These are phyloP conservation scores for Ophiodon elongatus DNA, from an alignment of 2,113 vertebrate genomes.

Conservation along the genomic window DNA sequence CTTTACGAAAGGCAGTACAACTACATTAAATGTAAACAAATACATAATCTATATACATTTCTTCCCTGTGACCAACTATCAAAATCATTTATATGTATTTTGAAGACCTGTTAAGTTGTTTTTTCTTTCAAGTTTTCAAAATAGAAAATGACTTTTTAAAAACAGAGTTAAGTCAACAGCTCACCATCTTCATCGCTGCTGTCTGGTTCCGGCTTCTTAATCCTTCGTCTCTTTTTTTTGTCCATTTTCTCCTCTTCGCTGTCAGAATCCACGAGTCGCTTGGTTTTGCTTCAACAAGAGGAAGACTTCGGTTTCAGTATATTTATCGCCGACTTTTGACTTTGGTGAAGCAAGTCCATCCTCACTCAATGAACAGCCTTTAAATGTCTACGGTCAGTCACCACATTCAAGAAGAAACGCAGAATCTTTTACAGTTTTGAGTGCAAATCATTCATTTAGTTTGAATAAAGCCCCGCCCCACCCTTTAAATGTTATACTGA, in stretches of 20 bases:
- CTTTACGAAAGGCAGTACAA: not conserved
- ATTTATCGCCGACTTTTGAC: not conserved
- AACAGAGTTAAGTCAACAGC: not conserved
- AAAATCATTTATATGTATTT: too few relatives aligned
- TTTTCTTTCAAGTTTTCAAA: not conserved
- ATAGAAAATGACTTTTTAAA: too few relatives aligned
- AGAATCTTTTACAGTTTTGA: not conserved
- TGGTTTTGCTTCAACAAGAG: slow-evolving; percentile 81
- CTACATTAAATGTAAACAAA: not conserved
- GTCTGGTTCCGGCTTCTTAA: slow-evolving; percentile 89
- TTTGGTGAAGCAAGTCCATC: not conserved
- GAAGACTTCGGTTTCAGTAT: not conserved
- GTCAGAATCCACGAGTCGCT: slow-evolving; percentile 83
- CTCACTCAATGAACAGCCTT: not conserved
- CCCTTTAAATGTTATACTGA: not conserved
- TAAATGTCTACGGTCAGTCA: not conserved
- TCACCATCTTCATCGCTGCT: slow-evolving; percentile 96
- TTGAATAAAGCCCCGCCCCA: not conserved
- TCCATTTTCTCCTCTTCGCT: slow-evolving; percentile 86
- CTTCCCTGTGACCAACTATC: not conserved
- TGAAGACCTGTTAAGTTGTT: not conserved
- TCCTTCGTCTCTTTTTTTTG: slow-evolving; percentile 91
- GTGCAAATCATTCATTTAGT: not conserved
- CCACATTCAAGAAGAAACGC: not conserved
- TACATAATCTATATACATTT: not conserved